These are phyloP conservation scores for Synergus laeviventris DNA, from an alignment of 2,888 invertebrate genomes.

Conservation along the genomic window DNA sequence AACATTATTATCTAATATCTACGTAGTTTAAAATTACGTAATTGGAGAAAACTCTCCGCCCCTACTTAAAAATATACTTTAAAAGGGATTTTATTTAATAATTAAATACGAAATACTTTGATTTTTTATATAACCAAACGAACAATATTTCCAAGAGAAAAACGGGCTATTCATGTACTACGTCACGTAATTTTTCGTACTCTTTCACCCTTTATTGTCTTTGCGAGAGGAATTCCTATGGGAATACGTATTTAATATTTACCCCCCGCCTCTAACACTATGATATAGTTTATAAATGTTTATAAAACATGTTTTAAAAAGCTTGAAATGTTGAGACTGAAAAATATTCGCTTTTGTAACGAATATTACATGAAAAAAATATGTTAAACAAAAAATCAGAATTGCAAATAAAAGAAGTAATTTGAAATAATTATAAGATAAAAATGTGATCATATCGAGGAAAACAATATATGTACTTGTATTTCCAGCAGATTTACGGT, in stretches of 20 bases:
- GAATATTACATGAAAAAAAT: not conserved
- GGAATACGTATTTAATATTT: not conserved
- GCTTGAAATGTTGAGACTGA: not conserved
- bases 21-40: not conserved
- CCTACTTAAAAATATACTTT: not conserved
- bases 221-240: not conserved
- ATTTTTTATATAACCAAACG: not conserved
- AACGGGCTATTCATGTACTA: not conserved
- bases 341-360: too few species aligned
- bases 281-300: not conserved
- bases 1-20: not conserved
- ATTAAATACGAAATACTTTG: not conserved
- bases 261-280: not conserved
- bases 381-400: not conserved
- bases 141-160: not conserved
- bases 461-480: too few species aligned
- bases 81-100: not conserved
- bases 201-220: not conserved
- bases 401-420: too few species aligned
- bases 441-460: not conserved
- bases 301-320: not conserved
- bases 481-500: too few species aligned
- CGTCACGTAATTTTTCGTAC: not conserved
- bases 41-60: not conserved
- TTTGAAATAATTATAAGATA: too few species aligned